A percentile compares a stretch with the other conserved stretches of the same genome.
Conservation (phyloP, 2,888 invertebrate species). For the Polylopha cassiicola region DNA sequence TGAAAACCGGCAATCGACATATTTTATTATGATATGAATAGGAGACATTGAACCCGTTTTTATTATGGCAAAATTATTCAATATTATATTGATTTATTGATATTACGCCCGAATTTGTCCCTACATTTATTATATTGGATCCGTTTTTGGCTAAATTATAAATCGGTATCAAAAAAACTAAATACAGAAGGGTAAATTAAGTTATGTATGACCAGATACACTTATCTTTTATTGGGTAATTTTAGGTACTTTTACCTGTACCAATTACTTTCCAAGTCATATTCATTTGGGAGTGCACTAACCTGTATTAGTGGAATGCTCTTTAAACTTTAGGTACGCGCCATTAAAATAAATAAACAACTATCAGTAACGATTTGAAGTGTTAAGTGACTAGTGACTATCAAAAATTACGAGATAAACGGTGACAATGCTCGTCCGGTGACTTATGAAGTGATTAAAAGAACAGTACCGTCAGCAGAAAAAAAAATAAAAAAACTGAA, state of each 20-base stretch:
- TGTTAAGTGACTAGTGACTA: constrained; percentile 74
- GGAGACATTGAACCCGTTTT: constrained; percentile 24
- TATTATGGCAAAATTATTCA: constrained; percentile 10
- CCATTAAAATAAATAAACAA: constrained; percentile 73
- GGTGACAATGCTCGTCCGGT: constrained; percentile 60
- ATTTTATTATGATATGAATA: constrained; percentile 42
- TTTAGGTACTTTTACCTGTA: constrained; percentile 23
- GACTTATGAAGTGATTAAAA: constrained; percentile 74
- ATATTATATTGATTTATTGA: constrained; percentile 12
- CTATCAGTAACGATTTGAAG: constrained; percentile 68
- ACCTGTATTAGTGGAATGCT: constrained; percentile 71
- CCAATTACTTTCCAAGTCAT: constrained; percentile 68
- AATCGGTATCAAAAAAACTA: not conserved
- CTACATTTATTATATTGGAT: not conserved
- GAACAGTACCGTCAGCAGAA: constrained; percentile 43
- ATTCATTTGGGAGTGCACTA: constrained; percentile 71
- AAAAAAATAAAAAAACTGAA: constrained; percentile 23
- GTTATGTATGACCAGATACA: constrained; percentile 10
- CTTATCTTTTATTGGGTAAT: constrained; percentile 18
- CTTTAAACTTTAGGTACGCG: constrained; percentile 56
- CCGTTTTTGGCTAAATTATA: not conserved
- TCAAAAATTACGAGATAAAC: constrained; percentile 75
- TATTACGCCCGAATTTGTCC: no score
- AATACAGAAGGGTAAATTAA: constrained; percentile 14
- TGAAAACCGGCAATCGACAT: constrained; percentile 40